These are phyloP conservation scores for Homarus americanus DNA, from an alignment of 1,140 invertebrate species.

Conservation along the genomic window DNA sequence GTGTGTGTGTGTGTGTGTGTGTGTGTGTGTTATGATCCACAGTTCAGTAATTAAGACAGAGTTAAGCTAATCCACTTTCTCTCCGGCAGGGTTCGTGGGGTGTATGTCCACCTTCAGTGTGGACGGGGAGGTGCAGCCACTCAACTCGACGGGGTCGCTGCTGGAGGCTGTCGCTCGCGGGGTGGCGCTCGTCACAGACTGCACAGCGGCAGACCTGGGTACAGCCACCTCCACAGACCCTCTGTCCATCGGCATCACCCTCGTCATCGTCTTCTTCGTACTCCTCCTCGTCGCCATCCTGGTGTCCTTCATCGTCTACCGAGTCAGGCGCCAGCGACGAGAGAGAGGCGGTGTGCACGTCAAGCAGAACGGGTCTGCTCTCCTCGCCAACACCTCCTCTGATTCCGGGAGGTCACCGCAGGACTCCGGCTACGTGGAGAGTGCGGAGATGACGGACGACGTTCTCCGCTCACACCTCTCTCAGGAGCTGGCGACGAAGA, in stretches of 20 bases:
- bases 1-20: background rate
- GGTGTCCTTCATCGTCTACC: conserved; percentile 92
- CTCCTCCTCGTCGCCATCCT: conserved; percentile 92
- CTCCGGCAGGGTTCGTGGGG: conserved; percentile 86
- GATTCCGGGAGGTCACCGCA: conserved; percentile 74
- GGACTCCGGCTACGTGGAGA: conserved; percentile 78
- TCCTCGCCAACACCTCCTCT: conserved; percentile 79
- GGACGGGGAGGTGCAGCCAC: conserved; percentile 92
- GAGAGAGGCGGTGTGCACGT: conserved; percentile 83
- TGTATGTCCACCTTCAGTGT: conserved; percentile 93
- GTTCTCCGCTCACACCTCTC: conserved; percentile 80
- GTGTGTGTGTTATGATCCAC: background rate
- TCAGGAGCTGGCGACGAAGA: conserved; percentile 83
- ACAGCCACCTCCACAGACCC: conserved; percentile 88
- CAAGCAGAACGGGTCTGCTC: conserved; percentile 76
- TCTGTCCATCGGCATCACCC: conserved; percentile 91
- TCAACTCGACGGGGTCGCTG: conserved; percentile 90
- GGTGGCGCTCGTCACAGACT: conserved; percentile 78
- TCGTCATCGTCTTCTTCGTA: conserved; percentile 96
- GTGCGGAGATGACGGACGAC: conserved; percentile 82
- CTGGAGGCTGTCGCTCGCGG: conserved; percentile 79
- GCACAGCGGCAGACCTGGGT: conserved; percentile 83
- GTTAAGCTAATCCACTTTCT: background rate
- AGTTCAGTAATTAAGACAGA: background rate
- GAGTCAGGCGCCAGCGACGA: conserved; percentile 89